A percentile compares a stretch with the other conserved stretches of the same genome.
Evolutionary conservation across 2,797 vertebrate species (phyloP).

Genomic region (Eulemur albifrons): DNA sequence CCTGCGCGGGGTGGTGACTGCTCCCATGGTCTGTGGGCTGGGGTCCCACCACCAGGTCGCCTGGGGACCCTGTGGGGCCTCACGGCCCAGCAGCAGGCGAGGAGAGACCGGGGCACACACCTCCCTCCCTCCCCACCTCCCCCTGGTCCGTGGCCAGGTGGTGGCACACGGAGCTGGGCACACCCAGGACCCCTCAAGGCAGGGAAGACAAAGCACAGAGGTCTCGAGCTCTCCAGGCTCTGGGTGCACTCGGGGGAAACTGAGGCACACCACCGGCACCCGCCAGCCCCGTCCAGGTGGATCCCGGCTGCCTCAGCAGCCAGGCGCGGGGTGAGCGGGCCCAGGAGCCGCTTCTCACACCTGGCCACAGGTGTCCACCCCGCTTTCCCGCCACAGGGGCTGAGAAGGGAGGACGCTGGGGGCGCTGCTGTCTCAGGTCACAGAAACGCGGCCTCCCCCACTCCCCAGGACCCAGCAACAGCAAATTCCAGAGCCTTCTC

Average conservation of each 20-base stretch:
- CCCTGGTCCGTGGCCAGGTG: background rate
- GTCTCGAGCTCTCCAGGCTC: rapidly evolving
- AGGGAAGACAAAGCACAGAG: background rate
- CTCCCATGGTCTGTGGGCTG: background rate
- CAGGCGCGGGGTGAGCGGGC: rapidly evolving
- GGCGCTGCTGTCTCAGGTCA: background rate
- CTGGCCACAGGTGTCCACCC: background rate
- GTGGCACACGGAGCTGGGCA: rapidly evolving
- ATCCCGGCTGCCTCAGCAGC: background rate
- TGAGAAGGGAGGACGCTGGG: rapidly evolving
- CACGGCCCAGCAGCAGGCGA: rapidly evolving
- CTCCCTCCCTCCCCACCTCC: rapidly evolving
- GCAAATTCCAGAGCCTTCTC: background rate
- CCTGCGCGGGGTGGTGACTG: rapidly evolving
- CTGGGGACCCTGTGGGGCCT: background rate
- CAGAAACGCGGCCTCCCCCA: background rate
- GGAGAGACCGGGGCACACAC: background rate
- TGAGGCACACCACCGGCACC: rapidly evolving
- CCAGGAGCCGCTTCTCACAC: background rate
- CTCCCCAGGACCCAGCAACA: background rate
- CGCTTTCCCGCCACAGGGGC: background rate
- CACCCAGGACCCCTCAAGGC: background rate
- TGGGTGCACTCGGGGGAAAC: rapidly evolving
- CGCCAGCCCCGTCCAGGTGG: rapidly evolving
- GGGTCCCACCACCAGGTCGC: rapidly evolving